Evolutionary conservation across 2,888 invertebrate species (phyloP).

Genomic region (Coenonympha arcania): DNA sequence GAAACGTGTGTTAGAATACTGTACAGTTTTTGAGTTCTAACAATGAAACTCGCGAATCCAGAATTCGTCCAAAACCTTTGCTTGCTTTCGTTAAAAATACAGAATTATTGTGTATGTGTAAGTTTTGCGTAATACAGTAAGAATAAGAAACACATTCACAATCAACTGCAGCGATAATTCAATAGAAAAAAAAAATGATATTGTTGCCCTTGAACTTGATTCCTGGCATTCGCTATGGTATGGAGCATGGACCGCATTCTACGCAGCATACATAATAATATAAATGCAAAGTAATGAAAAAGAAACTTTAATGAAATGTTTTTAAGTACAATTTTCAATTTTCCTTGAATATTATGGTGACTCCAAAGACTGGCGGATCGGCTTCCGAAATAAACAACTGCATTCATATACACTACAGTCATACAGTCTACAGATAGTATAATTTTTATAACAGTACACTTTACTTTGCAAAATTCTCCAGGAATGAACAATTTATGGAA

Average conservation of each 20-base stretch:
- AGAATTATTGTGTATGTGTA: too few species aligned
- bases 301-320: background rate
- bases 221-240: slow-evolving; percentile 31
- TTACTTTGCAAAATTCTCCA: too few species aligned
- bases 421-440: too few species aligned
- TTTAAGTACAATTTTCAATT: background rate
- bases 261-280: slow-evolving; percentile 10
- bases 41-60: too few species aligned
- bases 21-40: too few species aligned
- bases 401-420: background rate
- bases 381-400: slow-evolving; percentile 18
- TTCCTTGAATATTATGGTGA: background rate
- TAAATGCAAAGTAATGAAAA: background rate
- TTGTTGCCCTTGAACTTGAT: slow-evolving; percentile 40
- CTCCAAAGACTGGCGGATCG: slow-evolving; percentile 5
- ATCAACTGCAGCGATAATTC: slow-evolving; percentile 2
- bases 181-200: background rate
- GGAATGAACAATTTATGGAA: too few species aligned
- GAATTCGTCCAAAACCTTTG: too few species aligned
- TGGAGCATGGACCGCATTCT: slow-evolving; percentile 23
- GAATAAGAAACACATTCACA: background rate
- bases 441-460: too few species aligned
- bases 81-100: background rate
- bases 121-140: background rate
- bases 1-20: too few species aligned